Conservation (phyloP, 2,797 vertebrate genomes). For the Falco naumanni region DNA sequence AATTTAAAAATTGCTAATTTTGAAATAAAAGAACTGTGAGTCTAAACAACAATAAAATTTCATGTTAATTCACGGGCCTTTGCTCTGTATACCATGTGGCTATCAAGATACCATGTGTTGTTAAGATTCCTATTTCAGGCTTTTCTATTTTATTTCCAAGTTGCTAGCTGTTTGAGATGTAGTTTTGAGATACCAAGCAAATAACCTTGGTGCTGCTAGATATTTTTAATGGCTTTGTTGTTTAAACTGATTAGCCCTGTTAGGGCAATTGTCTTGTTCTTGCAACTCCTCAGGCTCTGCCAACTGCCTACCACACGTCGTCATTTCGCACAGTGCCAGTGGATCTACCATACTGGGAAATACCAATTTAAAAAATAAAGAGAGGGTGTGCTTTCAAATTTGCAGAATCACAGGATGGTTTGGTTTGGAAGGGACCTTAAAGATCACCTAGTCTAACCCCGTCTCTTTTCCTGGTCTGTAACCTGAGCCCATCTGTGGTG, state of each 20-base stretch:
- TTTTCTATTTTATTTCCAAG: neutral
- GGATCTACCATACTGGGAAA: neutral
- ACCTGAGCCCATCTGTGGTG: rapidly evolving
- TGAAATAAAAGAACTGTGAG: neutral
- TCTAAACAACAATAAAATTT: neutral
- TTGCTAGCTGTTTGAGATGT: neutral
- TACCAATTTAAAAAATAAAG: neutral
- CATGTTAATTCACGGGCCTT: neutral
- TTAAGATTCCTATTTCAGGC: neutral
- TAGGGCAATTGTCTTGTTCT: neutral
- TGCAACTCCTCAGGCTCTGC: neutral
- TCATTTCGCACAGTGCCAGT: neutral
- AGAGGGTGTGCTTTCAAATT: neutral
- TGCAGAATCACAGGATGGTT: neutral
- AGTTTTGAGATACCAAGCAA: neutral
- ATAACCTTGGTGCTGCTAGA: neutral
- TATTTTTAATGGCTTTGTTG: neutral
- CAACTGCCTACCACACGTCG: rapidly evolving
- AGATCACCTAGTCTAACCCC: neutral
- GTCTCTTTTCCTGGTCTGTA: neutral
- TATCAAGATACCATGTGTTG: neutral
- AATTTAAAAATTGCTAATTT: neutral
- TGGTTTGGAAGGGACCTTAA: neutral
- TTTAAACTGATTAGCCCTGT: neutral
- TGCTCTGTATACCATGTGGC: neutral